Conservation (phyloP, 2,888 invertebrate species). For the Drosophila tripunctata region DNA sequence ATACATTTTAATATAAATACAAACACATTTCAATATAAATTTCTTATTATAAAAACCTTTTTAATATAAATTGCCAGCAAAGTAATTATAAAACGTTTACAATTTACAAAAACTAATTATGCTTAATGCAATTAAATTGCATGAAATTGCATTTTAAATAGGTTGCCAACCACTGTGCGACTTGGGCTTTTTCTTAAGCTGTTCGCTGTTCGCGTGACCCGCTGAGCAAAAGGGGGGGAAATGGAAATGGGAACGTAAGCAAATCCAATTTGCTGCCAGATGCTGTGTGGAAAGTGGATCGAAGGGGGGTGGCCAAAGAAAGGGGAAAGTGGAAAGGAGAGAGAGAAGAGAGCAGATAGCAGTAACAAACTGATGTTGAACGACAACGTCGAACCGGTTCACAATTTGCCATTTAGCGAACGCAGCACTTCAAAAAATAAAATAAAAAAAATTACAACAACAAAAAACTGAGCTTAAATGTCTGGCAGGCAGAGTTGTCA, state of each 20-base stretch:
- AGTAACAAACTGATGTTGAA: slow-evolving; percentile 8
- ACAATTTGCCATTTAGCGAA: slow-evolving; percentile 30
- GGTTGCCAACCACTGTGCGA: slow-evolving; percentile 37
- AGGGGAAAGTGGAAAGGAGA: background rate
- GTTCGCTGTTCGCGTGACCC: slow-evolving; percentile 52
- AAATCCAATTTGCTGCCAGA: slow-evolving; percentile 47
- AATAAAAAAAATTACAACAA: too few relatives aligned
- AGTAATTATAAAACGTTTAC: background rate
- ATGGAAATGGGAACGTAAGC: slow-evolving; percentile 57
- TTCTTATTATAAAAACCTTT: background rate
- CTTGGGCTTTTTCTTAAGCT: slow-evolving; percentile 40
- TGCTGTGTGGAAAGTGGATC: slow-evolving; percentile 29
- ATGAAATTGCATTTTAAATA: background rate
- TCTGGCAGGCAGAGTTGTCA: background rate
- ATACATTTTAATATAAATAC: too few relatives aligned
- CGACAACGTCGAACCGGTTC: slow-evolving; percentile 54
- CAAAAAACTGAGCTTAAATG: slow-evolving; percentile 28
- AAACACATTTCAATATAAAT: too few relatives aligned
- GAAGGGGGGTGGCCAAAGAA: too few relatives aligned
- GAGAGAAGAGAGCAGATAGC: background rate
- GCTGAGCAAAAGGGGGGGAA: slow-evolving; percentile 38
- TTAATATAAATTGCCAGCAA: background rate
- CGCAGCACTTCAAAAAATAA: slow-evolving; percentile 1
- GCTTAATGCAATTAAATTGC: background rate
- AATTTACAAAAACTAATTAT: background rate